Evolutionary conservation across 2,113 vertebrate genomes (phyloP), one percentile per base, ranked within the genome.

Genomic region (Tachysurus vachellii): DNA sequence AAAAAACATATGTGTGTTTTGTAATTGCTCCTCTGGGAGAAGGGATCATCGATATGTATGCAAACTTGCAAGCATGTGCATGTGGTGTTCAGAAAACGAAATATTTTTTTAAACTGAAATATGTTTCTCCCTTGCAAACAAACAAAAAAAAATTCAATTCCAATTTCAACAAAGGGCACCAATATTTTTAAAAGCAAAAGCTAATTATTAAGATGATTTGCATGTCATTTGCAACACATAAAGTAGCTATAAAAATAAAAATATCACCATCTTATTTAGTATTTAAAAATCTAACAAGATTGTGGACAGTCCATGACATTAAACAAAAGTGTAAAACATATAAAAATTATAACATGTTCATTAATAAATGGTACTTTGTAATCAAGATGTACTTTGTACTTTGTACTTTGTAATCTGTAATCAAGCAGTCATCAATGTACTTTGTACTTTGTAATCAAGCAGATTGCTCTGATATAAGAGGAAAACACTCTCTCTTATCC

Each of bases 1-100:
- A 31, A 77, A 57, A 36, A 71, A 86, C 42, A 53, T 71, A 54
- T 64, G 73, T 87, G 81, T 62, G 81, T 64, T 61, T 68, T 75
- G 23, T 76, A 66, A 83, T 73, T 62, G 66, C 56, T 73, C 79
- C 68, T 50, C 13, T 50, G 54, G 85, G 79, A 86, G 36, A 76
- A 83, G 28, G 70, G 56, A 83, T 83, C 26, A 54, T 82, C 86
- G 62, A 42, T n/a, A 75, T 36, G 64, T 54, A 75, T 47, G 80
- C 23, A 75, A 70, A 26, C 5, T 7, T 66, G 57, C 44, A 44
- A 47, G 87, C 8, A 8, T 28, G 75, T 23, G 50, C 44, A 54
- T 13, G 56, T 88, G 7, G 26, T 36, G 66, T 10, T 44, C 19
- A 3, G 47, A 77, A 77, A 53, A 77, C 11, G n/a, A 17, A 4